phyloP scores from a whole-genome alignment of 2,888 invertebrate species.

The Xestobium rufovillosum region DNA sequence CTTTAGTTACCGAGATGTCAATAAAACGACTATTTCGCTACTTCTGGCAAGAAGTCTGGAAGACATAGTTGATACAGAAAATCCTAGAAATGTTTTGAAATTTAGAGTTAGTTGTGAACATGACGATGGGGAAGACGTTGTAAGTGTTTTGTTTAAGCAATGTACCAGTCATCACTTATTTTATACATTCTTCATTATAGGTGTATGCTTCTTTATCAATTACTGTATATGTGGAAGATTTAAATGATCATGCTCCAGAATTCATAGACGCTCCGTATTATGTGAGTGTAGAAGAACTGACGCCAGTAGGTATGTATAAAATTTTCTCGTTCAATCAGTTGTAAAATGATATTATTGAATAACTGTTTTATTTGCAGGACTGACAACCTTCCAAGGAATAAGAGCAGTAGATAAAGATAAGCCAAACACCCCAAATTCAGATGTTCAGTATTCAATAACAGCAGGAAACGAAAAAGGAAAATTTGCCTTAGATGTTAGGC shows the following conservation, averaged over 20 bases:
- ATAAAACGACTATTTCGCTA: conserved; percentile 69
- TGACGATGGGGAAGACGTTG: conserved; percentile 59
- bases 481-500: conserved; percentile 73
- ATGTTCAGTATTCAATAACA: conserved; percentile 71
- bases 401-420: conserved; percentile 76
- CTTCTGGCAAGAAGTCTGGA: conserved; percentile 70
- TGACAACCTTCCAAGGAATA: conserved; percentile 75
- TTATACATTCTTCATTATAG: too few species aligned
- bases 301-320: conserved; percentile 59
- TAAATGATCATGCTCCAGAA: conserved; percentile 75
- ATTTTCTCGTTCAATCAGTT: conserved; percentile 1
- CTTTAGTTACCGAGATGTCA: conserved; percentile 67
- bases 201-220: conserved; percentile 76
- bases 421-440: conserved; percentile 82
- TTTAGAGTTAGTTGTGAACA: conserved; percentile 72
- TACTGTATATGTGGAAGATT: conserved; percentile 82
- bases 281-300: conserved; percentile 72
- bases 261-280: conserved; percentile 74
- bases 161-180: too few species aligned
- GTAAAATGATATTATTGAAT: not conserved
- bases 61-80: conserved; percentile 71
- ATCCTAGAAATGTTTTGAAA: conserved; percentile 74
- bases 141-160: conserved; percentile 35
- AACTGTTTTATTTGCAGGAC: conserved; percentile 45
- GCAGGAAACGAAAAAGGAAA: conserved; percentile 65